phyloP scores from a whole-genome alignment of 2,113 vertebrate species.

The Saguinus imperator region DNA sequence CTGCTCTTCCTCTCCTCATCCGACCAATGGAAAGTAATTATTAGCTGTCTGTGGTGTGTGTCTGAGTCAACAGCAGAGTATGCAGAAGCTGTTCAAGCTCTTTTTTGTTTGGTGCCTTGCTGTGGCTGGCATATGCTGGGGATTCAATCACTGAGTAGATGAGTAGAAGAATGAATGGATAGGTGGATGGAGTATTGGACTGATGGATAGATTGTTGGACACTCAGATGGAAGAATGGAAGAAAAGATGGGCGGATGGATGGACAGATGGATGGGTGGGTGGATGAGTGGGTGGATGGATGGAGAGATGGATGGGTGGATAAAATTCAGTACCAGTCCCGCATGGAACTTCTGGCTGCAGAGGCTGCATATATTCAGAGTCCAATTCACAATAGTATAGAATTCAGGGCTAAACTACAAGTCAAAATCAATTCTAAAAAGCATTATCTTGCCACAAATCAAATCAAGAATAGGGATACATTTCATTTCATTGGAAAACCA shows the following conservation, averaged over 20 bases:
- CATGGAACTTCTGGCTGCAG: not conserved
- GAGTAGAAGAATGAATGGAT: not conserved
- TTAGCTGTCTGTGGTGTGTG: not conserved
- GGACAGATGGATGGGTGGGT: rapidly evolving
- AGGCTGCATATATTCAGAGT: not conserved
- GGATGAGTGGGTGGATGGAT: too few species aligned
- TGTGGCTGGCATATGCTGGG: not conserved
- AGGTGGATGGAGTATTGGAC: too few species aligned
- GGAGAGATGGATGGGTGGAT: not conserved
- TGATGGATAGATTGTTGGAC: too few species aligned
- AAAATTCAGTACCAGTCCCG: not conserved
- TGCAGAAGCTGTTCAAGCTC: not conserved
- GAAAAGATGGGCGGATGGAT: rapidly evolving
- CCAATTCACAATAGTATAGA: not conserved
- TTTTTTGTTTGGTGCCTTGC: not conserved
- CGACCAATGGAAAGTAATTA: not conserved
- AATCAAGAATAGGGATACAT: not conserved
- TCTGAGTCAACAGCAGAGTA: not conserved
- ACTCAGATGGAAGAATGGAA: too few species aligned
- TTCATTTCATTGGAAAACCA: not conserved
- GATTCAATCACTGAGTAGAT: not conserved
- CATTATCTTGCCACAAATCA: slow-evolving; percentile 12
- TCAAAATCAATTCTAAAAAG: slow-evolving; percentile 14
- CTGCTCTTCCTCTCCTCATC: not conserved
- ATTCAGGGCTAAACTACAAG: slow-evolving; percentile 14